These are phyloP conservation scores for Ichneumoninae sp. DNA, from an alignment of 2,888 invertebrate genomes.

Conservation along the genomic window DNA sequence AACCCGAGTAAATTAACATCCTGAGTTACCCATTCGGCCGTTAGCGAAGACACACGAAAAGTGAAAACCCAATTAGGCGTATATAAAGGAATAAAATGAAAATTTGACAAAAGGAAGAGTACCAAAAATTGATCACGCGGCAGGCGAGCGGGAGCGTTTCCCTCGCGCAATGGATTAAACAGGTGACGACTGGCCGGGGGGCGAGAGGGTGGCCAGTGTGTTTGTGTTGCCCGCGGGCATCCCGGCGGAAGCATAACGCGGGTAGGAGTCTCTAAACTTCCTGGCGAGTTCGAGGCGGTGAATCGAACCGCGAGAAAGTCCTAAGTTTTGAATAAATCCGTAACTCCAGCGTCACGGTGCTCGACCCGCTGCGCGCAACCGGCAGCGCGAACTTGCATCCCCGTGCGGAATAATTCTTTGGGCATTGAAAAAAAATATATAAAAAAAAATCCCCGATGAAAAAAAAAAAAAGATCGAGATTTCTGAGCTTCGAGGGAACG, in stretches of 20 bases:
- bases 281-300: conserved; percentile 78
- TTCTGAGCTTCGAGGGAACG: conserved; percentile 8
- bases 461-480: not conserved
- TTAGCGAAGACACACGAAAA: conserved; percentile 73
- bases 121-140: conserved; percentile 60
- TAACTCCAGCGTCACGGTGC: conserved; percentile 66
- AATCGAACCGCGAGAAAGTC: conserved; percentile 81
- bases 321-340: conserved; percentile 79
- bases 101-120: conserved; percentile 7
- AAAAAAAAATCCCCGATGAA: conserved; percentile 9
- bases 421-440: conserved; percentile 20
- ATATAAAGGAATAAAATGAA: not conserved
- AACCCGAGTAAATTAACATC: conserved; percentile 82
- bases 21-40: conserved; percentile 82
- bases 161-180: conserved; percentile 50
- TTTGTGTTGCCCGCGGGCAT: conserved; percentile 81
- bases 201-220: conserved; percentile 8
- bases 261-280: conserved; percentile 83
- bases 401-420: conserved; percentile 30
- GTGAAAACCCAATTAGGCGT: conserved; percentile 67
- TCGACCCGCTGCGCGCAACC: conserved; percentile 48
- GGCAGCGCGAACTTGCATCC: conserved; percentile 34
- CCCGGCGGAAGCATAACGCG: conserved; percentile 84
- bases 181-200: conserved; percentile 39
- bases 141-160: conserved; percentile 42